phyloP scores from a whole-genome alignment of 1,140 invertebrate species.

The Aphis gossypii region DNA sequence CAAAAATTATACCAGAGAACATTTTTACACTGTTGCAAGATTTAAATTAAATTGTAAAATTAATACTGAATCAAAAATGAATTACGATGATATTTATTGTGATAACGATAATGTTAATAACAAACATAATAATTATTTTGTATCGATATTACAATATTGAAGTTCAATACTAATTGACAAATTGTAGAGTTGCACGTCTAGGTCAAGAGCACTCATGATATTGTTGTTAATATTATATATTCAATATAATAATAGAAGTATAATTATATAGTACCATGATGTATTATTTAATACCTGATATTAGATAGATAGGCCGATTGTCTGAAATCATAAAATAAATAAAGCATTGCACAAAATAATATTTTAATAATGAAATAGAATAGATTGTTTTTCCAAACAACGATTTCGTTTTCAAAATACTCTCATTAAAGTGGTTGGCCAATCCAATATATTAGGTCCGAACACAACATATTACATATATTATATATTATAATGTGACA shows the following conservation, averaged over 20 bases:
- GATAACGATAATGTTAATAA: neutral
- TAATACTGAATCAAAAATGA: neutral
- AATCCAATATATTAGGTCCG: neutral
- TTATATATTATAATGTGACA: neutral
- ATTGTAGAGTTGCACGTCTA: neutral
- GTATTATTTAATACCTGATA: neutral
- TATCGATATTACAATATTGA: neutral
- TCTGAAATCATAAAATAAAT: slow-evolving; percentile 8
- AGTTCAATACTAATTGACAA: neutral
- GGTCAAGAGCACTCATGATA: neutral
- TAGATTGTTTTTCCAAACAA: slow-evolving; percentile 32
- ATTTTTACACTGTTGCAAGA: neutral
- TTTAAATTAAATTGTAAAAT: neutral
- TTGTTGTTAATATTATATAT: neutral
- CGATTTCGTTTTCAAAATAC: slow-evolving; percentile 26
- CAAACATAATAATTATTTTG: neutral
- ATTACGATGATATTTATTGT: neutral
- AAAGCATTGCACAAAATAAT: neutral
- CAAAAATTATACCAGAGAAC: neutral
- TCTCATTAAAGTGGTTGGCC: neutral
- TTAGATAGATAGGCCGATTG: neutral
- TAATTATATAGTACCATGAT: neutral
- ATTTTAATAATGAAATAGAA: slow-evolving; percentile 8
- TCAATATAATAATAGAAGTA: neutral
- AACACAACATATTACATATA: neutral